Conservation (phyloP, 1,140 invertebrate species). For the Gryon sp. region DNA sequence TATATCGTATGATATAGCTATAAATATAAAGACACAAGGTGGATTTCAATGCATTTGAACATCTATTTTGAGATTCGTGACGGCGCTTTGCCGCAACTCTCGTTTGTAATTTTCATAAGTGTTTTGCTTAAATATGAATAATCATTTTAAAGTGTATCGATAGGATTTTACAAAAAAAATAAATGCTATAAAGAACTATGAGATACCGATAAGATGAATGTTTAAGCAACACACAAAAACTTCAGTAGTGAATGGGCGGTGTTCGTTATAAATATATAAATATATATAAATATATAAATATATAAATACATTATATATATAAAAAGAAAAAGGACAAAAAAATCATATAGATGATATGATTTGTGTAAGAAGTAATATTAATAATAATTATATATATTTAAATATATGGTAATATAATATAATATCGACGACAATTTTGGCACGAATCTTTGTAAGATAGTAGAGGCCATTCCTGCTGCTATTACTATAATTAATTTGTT, state of each 20-base stretch:
- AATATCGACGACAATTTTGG: conserved; percentile 71
- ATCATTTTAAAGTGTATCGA: too few relatives aligned
- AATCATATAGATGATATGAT: conserved; percentile 76
- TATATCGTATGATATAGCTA: conserved; percentile 17
- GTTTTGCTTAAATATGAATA: too few relatives aligned
- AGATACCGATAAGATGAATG: too few relatives aligned
- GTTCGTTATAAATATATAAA: conserved; percentile 80
- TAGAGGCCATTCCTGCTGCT: conserved; percentile 77
- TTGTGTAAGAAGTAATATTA: conserved; percentile 76
- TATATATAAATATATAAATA: conserved; percentile 72
- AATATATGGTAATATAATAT: conserved; percentile 67
- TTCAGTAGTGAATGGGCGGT: conserved; percentile 78
- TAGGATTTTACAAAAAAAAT: too few relatives aligned
- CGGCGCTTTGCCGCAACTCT: conserved; percentile 66
- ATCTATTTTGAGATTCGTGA: conserved; percentile 72
- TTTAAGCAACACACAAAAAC: too few relatives aligned
- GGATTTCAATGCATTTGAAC: conserved; percentile 71
- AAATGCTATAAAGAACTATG: too few relatives aligned
- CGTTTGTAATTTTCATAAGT: conserved; percentile 80
- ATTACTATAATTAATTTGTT: conserved; percentile 70
- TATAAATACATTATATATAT: conserved; percentile 71
- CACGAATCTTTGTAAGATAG: conserved; percentile 79
- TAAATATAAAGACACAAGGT: conserved; percentile 1
- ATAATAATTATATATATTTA: conserved; percentile 67
- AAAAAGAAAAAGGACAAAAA: conserved; percentile 47